Conservation (phyloP, 2,888 invertebrate genomes). For the Phengaris alcon region DNA sequence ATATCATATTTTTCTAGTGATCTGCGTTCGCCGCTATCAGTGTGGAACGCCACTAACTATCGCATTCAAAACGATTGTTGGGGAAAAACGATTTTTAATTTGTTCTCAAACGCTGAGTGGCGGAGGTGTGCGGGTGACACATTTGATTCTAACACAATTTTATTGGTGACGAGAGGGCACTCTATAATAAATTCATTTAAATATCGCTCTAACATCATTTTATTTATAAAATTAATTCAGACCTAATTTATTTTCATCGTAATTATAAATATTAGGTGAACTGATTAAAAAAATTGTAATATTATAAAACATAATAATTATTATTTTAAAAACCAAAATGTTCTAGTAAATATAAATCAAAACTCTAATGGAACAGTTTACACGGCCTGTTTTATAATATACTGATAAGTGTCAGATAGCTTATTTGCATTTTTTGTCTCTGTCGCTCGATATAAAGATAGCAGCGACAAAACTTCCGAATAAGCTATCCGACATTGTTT, state of each 20-base stretch:
- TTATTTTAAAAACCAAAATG: no score
- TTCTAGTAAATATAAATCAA: background rate
- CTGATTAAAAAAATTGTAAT: no score
- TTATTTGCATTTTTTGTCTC: no score
- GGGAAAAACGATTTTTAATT: slow-evolving; percentile 44
- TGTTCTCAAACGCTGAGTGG: slow-evolving; percentile 37
- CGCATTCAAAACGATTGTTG: slow-evolving; percentile 36
- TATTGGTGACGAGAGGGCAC: slow-evolving; percentile 22
- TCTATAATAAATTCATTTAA: slow-evolving; percentile 27
- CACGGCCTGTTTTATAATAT: no score
- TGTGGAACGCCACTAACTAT: slow-evolving; percentile 30
- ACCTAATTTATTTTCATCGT: background rate
- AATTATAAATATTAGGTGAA: background rate
- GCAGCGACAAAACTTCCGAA: no score
- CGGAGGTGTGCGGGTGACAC: slow-evolving; percentile 43
- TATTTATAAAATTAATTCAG: slow-evolving; percentile 3
- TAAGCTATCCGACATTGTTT: no score
- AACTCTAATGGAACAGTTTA: background rate
- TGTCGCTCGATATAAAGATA: no score
- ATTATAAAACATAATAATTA: no score
- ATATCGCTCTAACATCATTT: background rate
- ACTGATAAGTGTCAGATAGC: no score
- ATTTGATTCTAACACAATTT: slow-evolving; percentile 32
- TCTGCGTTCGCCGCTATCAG: slow-evolving; percentile 5
- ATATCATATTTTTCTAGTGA: background rate